Evolutionary conservation across 2,113 vertebrate species (phyloP), one percentile per base, ranked within the genome.

Genomic region (Motacilla tschutschensis): DNA sequence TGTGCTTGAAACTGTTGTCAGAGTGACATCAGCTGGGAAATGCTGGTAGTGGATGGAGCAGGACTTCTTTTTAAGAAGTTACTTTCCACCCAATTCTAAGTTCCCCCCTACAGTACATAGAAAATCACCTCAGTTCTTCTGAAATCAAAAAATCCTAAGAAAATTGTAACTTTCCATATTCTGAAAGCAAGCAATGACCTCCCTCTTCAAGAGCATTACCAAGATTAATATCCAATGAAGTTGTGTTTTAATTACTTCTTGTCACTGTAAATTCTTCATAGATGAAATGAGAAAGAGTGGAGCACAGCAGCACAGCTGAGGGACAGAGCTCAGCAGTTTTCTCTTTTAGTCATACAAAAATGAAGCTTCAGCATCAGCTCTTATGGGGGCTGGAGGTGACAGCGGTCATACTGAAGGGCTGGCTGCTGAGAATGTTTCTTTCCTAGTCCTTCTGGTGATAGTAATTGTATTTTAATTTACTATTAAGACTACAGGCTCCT

Each of bases 11-110:
- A 59, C 71, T 62, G 79, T 89, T 83, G 84, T 71, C 83, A 96
- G 59, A 93, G 91, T 92, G 93, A 96, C 94, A 94, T 85, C 92
- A 93, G 57, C 84, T 93, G 94, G 94, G 65, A 94, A 71, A 89
- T 81, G 31, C 19, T 60, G 88, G 93, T 94, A 96, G 62, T 94
- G 83, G 74, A 94, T 94, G 83, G 74, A 94, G 53, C 14, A 60
- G 47, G 62, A 57, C 8, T 10, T 57, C 2, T 54, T 62, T 58
- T 36, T 36, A 59, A 72, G 48, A 59, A 17, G 15, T 47, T 59
- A 50, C 58, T 57, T 57, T 31, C 12, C 38, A 64, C 25, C 31
- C 9, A 17, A 41, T 76, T 58, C 22, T 50, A 50, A 67, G 17
- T 29, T 69, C 6, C 6, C 14, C 8, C 31, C 6, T 7, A 7